Evolutionary conservation across 2,113 vertebrate species (phyloP).

Genomic region (Dipodomys merriami): DNA sequence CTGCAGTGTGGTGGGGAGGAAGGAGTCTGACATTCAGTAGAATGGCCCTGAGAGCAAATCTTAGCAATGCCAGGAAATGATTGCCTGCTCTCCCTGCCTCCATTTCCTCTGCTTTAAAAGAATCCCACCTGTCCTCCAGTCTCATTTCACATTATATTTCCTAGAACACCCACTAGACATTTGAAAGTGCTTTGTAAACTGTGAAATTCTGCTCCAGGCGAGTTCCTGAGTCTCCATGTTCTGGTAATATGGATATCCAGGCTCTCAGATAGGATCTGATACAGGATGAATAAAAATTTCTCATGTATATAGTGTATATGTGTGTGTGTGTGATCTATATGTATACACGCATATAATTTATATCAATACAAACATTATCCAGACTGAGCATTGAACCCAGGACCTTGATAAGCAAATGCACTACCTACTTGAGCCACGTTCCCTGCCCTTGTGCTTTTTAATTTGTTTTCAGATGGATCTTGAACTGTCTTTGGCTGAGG

Average conservation of each 20-base stretch:
- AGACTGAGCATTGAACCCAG: background rate
- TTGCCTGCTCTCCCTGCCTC: background rate
- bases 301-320: too few species aligned
- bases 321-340: too few species aligned
- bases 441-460: too few species aligned
- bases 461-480: background rate
- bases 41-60: background rate
- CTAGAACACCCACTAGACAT: background rate
- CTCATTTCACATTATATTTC: background rate
- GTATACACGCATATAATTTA: too few species aligned
- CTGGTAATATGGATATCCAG: background rate
- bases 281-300: background rate
- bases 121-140: too few species aligned
- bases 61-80: fast-evolving
- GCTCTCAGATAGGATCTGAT: background rate
- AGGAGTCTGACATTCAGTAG: background rate
- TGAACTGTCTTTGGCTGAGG: too few species aligned
- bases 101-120: background rate
- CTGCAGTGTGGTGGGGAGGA: background rate
- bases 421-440: too few species aligned
- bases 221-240: background rate
- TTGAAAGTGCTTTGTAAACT: constrained; percentile 4
- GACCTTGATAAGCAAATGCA: too few species aligned
- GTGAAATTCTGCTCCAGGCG: background rate
- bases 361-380: background rate